These are phyloP conservation scores for Dendrophyllia cribrosa DNA, from an alignment of 64 coral and sea anemone species.

Conservation along the genomic window DNA sequence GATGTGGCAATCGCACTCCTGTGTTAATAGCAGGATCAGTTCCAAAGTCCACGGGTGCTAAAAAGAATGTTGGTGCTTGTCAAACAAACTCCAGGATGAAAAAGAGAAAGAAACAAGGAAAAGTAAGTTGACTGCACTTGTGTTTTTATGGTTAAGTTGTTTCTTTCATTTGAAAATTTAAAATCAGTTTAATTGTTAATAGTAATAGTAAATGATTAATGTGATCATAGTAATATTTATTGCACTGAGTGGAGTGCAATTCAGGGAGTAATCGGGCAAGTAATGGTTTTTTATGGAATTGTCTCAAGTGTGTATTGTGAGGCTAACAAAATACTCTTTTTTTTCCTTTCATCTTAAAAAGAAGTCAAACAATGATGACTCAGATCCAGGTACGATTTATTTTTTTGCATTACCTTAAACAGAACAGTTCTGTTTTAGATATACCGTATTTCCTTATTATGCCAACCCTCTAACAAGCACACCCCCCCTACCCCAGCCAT, in stretches of 20 bases:
- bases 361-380: slow-evolving; percentile 6
- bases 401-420: too few relatives aligned
- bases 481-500: too few relatives aligned
- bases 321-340: not conserved
- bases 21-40: not conserved
- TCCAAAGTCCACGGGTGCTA: not conserved
- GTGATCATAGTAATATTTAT: too few relatives aligned
- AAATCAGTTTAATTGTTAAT: too few relatives aligned
- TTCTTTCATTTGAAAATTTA: too few relatives aligned
- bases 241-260: too few relatives aligned
- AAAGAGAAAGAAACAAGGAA: slow-evolving; percentile 29
- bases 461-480: too few relatives aligned
- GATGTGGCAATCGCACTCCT: not conserved
- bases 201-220: too few relatives aligned
- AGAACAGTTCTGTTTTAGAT: too few relatives aligned
- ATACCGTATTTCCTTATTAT: too few relatives aligned
- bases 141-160: not conserved
- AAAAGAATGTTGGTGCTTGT: not conserved
- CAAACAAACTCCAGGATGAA: not conserved
- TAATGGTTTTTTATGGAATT: not conserved
- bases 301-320: not conserved
- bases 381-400: slow-evolving; percentile 18
- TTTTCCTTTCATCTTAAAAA: not conserved
- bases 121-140: slow-evolving; percentile 13
- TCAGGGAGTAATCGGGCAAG: too few relatives aligned